These are phyloP conservation scores for Callorhinus ursinus DNA, from an alignment of 2,113 vertebrate genomes.

Conservation along the genomic window DNA sequence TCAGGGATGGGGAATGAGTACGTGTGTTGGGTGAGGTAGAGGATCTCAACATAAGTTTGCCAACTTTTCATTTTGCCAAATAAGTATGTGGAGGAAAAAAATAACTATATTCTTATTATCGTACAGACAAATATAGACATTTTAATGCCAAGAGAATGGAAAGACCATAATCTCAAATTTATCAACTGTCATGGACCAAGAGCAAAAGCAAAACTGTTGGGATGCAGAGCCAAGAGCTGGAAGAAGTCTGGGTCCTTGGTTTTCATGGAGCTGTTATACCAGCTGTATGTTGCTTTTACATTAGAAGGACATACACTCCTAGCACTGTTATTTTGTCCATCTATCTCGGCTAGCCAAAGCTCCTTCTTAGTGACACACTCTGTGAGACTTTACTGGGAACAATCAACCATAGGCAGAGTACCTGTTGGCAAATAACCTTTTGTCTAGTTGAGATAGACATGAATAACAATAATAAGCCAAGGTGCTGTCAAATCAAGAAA, in stretches of 20 bases:
- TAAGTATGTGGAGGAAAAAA: not conserved
- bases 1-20: not conserved
- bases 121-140: not conserved
- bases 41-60: not conserved
- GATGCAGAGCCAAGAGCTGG: not conserved
- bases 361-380: not conserved
- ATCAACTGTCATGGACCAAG: not conserved
- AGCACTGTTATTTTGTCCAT: not conserved
- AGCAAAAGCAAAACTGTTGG: not conserved
- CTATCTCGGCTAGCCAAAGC: not conserved
- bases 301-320: not conserved
- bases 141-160: not conserved
- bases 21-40: rapidly evolving
- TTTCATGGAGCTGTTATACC: not conserved
- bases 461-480: not conserved
- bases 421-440: not conserved
- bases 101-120: not conserved
- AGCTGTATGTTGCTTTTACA: not conserved
- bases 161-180: not conserved
- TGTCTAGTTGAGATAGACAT: not conserved
- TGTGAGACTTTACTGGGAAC: not conserved
- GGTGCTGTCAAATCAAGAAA: not conserved
- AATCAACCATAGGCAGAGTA: not conserved
- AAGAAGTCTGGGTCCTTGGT: not conserved
- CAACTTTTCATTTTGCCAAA: not conserved